Base-by-base conservation (phyloP, 2,797 vertebrate genomes). In the Eulemur rubriventer region DNA sequence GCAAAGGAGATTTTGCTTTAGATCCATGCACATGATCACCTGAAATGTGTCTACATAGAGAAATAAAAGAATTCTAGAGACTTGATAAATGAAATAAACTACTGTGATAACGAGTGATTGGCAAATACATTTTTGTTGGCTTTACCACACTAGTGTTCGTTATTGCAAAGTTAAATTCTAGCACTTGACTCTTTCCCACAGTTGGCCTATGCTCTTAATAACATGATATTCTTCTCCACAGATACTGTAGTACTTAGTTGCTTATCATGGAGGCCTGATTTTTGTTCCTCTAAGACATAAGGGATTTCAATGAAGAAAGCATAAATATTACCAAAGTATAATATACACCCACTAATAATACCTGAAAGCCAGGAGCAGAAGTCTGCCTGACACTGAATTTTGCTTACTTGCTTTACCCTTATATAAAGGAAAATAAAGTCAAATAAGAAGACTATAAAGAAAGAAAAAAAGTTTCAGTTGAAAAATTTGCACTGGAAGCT, bases 271-370 rank as follows among this genome's bases (percentile, higher is more conserved):
- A 80, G 33, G 5, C 33, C 14, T 83, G 13, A n/a, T 73, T 24
- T 48, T 84, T 91, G 55, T 14, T 61, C 48, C 89, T 55, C 3
- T n/a, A 11, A 93, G 14, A 87, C 73, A 75, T 33, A 59, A 79
- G 26, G 86, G 55, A 67, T 94, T 55, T 94, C 18, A 30, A 8
- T 89, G 70, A 97, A 94, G 24, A 80, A 92, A 84, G 50, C 17
- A 35, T 46, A 90, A 82, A 28, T 91, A 59, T 43, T 92, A 93
- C 75, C 50, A 78, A 92, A 82, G 50, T 17, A n/a, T 46, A 65
- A 52, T 63, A 35, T 72, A 57, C 0, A 61, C 38, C 63, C 11
- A 70, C 13, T 89, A 59, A 46, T 82, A 59, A 65, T 20, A 65
- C 20, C 70, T n/a, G 30, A 63, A 65, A 94, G 50, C 18, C 20